Evolutionary conservation across 2,113 vertebrate genomes (phyloP), one percentile per base, ranked within the genome.

Genomic region (Prochilodus magdalenae): DNA sequence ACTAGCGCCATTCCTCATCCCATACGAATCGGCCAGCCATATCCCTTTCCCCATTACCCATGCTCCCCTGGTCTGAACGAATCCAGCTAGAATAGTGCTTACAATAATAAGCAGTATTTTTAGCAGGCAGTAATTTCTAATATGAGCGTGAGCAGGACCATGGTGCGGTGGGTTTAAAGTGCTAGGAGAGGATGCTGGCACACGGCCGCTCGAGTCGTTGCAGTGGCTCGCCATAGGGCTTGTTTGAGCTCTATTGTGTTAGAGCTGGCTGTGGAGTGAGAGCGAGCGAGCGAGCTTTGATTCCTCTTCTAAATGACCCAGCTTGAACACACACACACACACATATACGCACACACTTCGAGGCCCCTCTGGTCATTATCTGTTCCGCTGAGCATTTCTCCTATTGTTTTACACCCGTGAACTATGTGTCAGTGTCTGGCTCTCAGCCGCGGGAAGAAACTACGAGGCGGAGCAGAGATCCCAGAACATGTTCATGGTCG

Each of bases 391-490:
- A 63, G 70, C 67, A 40, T 74, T 77, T 8, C 36, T 86, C 80
- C 73, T 40, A 60, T 75, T 88, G 29, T 82, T 85, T 75, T 60
- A 47, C 51, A 40, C 60, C 75, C 27, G 66, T 65, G 75, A 71
- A 74, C 80, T 76, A 24, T 73, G 63, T 3, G 47, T 85, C 66
- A 44, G 27, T 73, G 80, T 76, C 75, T 55, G 55, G 14, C 73
- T 80, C 57, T 67, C 66, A 82, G 67, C 76, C 82, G 70, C 16
- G 33, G 10, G 44, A 44, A 44, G 24, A 80, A 44, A 51, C 66
- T 66, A 55, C 16, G 81, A 65, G 67, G 86, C 33, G 86, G 27
- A 75, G 40, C 40, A 84, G 80, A 86, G 86, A 87, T 84, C 79
- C 79, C 40, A 83, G 71, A 86, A 60, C 67, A 8, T 66, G 83